Evolutionary conservation across 1,140 invertebrate genomes (phyloP), one percentile per base, ranked within the genome.

Genomic region (Drosophila jambulina): DNA sequence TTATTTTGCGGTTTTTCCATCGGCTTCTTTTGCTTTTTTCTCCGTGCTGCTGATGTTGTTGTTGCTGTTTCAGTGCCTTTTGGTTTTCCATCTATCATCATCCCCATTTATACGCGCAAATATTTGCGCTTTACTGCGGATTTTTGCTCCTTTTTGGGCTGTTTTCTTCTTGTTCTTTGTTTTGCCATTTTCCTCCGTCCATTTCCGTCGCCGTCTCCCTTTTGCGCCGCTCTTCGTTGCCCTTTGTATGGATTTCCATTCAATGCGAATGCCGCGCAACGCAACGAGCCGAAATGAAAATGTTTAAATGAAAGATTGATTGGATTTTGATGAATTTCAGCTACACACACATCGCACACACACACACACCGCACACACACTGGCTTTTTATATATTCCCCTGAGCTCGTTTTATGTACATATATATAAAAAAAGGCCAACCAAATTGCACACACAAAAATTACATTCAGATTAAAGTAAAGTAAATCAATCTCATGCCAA

Each of bases 261-360:
- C 74, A 85, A 69, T 75, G 79, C 62, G 79, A 82, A 74, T 63
- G 62, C 42, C 64, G 45, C 82, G 65, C 82, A 65, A 71, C 82
- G 83, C 83, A 88, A 64, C 83, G 84, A 87, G 72, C 84, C 77
- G 84, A 87, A 87, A 87, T 87, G 83, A 87, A 87, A 87, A 87
- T 87, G 83, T 87, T 87, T 87, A 87, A 88, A 88, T 87, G 83
- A 87, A 88, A 87, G 83, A 87, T 87, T 87, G 83, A 87, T 87
- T 87, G 83, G 83, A 88, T 88, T 86, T 86, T 86, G 83, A 86
- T 86, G 83, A 86, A 87, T 86, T 86, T 86, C 83, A 43, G 74
- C 75, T 78, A 79, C 82, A 82, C 80, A 63, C 42, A 36, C 67
- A 45, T 43, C 42, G 57, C 56, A 80, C 21, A 56, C 53, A 40